These are phyloP conservation scores for Onthophagus sagittarius DNA, from an alignment of 2,888 invertebrate genomes.

Conservation along the genomic window DNA sequence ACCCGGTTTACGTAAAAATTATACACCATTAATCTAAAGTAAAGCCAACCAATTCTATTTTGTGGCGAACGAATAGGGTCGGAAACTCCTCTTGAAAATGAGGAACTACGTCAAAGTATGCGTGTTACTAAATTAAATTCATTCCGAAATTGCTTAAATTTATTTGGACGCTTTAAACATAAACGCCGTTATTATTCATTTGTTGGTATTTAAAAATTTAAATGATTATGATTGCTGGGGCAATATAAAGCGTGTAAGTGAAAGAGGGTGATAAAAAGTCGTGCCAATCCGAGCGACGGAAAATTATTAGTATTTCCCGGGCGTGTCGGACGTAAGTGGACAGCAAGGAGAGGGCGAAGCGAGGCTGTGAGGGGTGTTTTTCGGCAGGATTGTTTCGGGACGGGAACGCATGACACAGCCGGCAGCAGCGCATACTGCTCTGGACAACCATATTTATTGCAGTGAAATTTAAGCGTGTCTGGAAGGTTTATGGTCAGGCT, in stretches of 20 bases:
- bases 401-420: background rate
- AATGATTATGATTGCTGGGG: background rate
- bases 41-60: background rate
- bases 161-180: background rate
- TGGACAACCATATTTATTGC: constrained; percentile 6
- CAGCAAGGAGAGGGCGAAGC: background rate
- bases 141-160: background rate
- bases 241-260: background rate
- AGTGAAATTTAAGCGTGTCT: constrained; percentile 1
- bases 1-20: constrained; percentile 7
- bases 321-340: background rate
- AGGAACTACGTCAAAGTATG: background rate
- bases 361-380: background rate
- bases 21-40: constrained; percentile 7
- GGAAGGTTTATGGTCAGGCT: constrained; percentile 7
- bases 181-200: background rate
- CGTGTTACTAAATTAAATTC: background rate
- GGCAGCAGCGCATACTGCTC: background rate
- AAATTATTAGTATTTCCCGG: background rate
- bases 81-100: background rate
- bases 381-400: background rate
- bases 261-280: background rate
- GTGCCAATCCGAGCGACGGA: background rate
- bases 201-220: background rate
- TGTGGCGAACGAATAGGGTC: background rate